Evolutionary conservation across 2,888 invertebrate genomes (phyloP).

Genomic region (Dusona sp.): DNA sequence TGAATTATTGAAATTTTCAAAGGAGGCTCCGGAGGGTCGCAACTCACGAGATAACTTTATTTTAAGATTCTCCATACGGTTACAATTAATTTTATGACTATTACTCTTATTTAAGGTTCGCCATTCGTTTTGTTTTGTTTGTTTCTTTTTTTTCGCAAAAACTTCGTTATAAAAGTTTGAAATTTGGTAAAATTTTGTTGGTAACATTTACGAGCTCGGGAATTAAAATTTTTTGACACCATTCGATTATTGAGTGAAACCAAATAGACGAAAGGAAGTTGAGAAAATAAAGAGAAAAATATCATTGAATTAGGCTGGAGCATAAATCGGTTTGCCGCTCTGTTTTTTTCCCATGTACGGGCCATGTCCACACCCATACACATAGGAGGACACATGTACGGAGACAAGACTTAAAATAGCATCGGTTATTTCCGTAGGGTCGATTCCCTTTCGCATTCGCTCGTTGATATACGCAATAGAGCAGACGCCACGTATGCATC

Average conservation of each 20-base stretch:
- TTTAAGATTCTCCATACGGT: no score
- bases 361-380: neutral
- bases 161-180: neutral
- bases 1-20: neutral
- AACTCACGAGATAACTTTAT: no score
- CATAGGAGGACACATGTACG: neutral
- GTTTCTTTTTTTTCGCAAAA: neutral
- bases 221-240: neutral
- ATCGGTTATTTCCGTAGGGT: conserved; percentile 66
- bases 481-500: conserved; percentile 33
- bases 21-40: neutral
- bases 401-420: conserved; percentile 54
- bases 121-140: no score
- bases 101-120: no score
- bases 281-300: neutral
- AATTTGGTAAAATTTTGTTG: neutral
- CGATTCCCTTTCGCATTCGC: conserved; percentile 61
- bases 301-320: neutral
- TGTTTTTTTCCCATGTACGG: conserved; percentile 6
- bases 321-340: conserved; percentile 10
- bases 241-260: neutral
- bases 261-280: neutral
- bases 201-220: neutral
- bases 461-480: conserved; percentile 48
- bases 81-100: no score